phyloP scores from a whole-genome alignment of 2,113 vertebrate species.

The Pluvialis apricaria region DNA sequence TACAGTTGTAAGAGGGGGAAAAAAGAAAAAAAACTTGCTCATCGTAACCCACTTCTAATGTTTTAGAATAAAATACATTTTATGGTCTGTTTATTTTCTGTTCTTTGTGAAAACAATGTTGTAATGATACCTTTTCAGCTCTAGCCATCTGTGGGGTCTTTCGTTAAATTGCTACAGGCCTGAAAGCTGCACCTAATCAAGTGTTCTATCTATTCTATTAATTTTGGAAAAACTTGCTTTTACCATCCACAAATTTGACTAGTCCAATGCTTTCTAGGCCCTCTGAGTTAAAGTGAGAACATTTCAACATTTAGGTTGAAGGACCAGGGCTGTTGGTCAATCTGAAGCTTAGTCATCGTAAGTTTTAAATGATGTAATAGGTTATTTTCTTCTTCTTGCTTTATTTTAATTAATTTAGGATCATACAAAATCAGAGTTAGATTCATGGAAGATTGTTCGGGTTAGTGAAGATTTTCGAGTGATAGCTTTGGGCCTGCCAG shows the following conservation, averaged over 20 bases:
- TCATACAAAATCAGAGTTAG: conserved; percentile 88
- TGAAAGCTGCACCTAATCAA: background rate
- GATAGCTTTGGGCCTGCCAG: conserved; percentile 93
- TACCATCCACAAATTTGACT: background rate
- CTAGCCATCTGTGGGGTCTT: background rate
- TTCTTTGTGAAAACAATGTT: background rate
- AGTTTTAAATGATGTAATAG: fast-evolving
- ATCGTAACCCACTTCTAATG: background rate
- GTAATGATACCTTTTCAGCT: background rate
- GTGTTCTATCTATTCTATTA: background rate
- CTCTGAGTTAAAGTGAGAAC: background rate
- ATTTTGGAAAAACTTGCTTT: background rate
- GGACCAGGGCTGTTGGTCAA: background rate
- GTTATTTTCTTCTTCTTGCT: background rate
- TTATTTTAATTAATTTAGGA: conserved; percentile 74
- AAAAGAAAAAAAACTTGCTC: background rate
- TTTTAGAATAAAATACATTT: background rate
- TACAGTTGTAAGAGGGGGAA: background rate
- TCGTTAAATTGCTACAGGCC: background rate
- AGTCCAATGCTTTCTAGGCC: background rate
- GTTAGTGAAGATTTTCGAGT: conserved; percentile 98
- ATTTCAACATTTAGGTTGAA: background rate
- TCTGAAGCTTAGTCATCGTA: background rate
- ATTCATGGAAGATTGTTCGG: conserved; percentile 92
- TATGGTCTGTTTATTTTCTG: background rate